Evolutionary conservation across 2,797 vertebrate genomes (phyloP), one percentile per base, ranked within the genome.

Genomic region (Falco concolor): DNA sequence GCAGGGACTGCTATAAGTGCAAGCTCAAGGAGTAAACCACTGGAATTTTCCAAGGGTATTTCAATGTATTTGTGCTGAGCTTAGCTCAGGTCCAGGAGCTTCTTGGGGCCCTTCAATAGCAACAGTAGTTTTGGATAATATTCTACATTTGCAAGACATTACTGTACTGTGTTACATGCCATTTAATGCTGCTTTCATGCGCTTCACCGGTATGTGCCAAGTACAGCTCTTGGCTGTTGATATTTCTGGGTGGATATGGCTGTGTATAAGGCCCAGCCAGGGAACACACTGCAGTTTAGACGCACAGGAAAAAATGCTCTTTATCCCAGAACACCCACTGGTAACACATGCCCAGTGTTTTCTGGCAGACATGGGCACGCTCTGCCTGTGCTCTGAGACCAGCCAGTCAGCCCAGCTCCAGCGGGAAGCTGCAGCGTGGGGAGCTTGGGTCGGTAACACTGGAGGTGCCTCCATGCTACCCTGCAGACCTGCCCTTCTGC

Each of bases 281-380:
- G 23, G 45, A 69, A 50, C 54, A 30, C 8, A 3, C 2, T 56
- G 44, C 30, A n/a, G 25, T 27, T 78, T 61, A 79, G 53, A n/a
- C 40, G 34, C 14, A 28, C 13, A 25, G 45, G 52, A n/a, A 25
- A 70, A 78, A 40, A 16, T 6, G 14, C 9, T 64, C 25, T 56
- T 75, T 25, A 23, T 60, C n/a, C 22, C 40, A 19, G 16, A 68
- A 83, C 49, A 19, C 32, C 74, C 47, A 5, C 13, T 50, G 40
- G 61, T 81, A 28, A 32, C 2, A 1, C 0, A 1, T 18, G 16
- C 38, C 54, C 17, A 25, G 25, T 27, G 52, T 47, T 79, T 84
- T 36, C 45, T 79, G 75, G 25, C 3, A 38, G 61, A 10, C 42
- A 32, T 79, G 22, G 40, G 9, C n/a, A 40, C 0, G 0, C 24